A percentile compares a stretch with the other conserved stretches of the same genome.
Evolutionary conservation across 2,797 vertebrate species (phyloP).

Genomic region (Aotus griseimembra): DNA sequence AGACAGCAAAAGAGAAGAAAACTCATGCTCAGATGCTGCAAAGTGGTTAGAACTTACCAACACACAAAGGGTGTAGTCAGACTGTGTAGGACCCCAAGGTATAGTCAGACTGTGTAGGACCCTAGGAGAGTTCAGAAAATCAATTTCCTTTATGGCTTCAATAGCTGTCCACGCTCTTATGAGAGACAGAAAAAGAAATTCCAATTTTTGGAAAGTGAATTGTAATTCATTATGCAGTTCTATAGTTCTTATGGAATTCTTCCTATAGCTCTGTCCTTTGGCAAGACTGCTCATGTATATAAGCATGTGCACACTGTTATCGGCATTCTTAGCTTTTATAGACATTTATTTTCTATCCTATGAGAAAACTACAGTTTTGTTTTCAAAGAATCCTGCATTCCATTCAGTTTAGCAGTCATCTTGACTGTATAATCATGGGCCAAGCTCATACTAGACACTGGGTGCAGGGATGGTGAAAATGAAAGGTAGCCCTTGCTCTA

Average conservation of each 20-base stretch:
- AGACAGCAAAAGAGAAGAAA: background rate
- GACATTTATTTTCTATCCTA: background rate
- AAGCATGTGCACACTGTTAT: background rate
- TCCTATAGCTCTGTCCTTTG: background rate
- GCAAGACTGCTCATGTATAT: background rate
- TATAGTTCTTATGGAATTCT: background rate
- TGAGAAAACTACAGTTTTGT: background rate
- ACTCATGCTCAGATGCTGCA: background rate
- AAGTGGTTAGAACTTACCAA: background rate
- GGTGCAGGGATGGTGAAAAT: background rate
- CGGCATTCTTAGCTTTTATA: background rate
- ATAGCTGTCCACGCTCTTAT: background rate
- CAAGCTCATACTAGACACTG: background rate
- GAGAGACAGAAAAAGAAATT: background rate
- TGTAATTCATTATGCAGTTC: background rate
- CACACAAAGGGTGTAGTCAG: background rate
- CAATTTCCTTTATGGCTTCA: constrained; percentile 5
- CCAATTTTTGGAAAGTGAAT: background rate
- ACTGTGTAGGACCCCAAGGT: background rate
- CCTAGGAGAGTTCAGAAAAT: constrained; percentile 20
- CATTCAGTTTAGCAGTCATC: background rate
- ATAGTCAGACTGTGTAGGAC: background rate
- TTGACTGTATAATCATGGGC: background rate
- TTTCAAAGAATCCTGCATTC: constrained; percentile 24
- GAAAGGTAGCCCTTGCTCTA: background rate